Percentiles rank a stretch among this genome's conserved stretches.
Evolutionary conservation across 2,113 vertebrate genomes (phyloP).

Genomic region (Enhydra lutris): DNA sequence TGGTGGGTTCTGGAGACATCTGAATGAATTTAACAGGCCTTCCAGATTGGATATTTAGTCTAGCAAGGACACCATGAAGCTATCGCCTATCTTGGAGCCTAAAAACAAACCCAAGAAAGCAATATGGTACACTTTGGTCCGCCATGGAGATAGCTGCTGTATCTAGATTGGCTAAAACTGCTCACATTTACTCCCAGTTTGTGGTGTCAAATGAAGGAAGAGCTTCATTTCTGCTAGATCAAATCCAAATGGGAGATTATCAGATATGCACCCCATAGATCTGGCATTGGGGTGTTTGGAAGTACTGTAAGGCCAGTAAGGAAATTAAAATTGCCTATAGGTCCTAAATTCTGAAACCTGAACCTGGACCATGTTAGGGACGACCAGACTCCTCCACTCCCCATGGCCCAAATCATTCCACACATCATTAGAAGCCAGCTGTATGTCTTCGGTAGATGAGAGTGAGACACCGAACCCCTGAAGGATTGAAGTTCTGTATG

Average conservation of each 20-base stretch:
- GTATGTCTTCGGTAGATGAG: conserved; percentile 86
- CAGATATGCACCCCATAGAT: conserved; percentile 83
- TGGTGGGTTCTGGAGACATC: neutral
- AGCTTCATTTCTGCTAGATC: conserved; percentile 85
- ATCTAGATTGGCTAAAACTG: conserved; percentile 86
- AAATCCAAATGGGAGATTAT: conserved; percentile 85
- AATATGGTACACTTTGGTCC: conserved; percentile 81
- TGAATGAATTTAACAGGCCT: neutral
- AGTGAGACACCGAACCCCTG: conserved; percentile 81
- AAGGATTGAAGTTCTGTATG: conserved; percentile 82
- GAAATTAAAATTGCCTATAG: conserved; percentile 86
- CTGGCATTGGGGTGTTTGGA: conserved; percentile 89
- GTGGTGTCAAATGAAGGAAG: conserved; percentile 74
- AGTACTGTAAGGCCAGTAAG: conserved; percentile 81
- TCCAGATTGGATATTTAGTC: neutral
- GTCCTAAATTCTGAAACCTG: conserved; percentile 82
- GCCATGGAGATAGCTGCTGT: conserved; percentile 77
- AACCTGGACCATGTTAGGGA: conserved; percentile 79
- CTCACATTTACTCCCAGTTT: conserved; percentile 65
- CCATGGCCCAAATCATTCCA: conserved; percentile 83
- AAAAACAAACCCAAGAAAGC: neutral
- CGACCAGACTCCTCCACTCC: conserved; percentile 58
- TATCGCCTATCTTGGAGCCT: neutral
- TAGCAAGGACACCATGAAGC: neutral
- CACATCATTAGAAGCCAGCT: conserved; percentile 79